Conservation (phyloP, 2,888 invertebrate genomes). For the Bellardia pandia region DNA sequence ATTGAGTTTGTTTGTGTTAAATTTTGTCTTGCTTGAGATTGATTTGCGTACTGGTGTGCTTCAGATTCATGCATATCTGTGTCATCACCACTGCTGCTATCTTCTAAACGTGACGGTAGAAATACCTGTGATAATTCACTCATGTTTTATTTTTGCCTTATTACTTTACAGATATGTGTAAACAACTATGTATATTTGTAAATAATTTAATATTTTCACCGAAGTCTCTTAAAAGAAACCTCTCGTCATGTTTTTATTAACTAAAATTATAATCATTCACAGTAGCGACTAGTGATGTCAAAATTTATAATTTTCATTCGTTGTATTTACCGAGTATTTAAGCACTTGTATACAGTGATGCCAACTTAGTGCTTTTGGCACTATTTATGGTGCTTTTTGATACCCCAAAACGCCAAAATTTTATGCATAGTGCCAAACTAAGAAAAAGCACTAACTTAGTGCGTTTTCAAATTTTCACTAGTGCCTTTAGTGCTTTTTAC, state of each 20-base stretch:
- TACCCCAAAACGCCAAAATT: too few species aligned
- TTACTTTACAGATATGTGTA: background rate
- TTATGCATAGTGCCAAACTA: too few species aligned
- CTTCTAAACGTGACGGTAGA: conserved; percentile 42
- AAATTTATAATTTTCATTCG: background rate
- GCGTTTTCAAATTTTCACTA: too few species aligned
- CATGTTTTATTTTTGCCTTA: conserved; percentile 20
- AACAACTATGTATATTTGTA: background rate
- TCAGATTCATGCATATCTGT: conserved; percentile 43
- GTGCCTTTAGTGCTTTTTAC: too few species aligned
- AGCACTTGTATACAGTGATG: too few species aligned
- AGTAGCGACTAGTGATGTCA: background rate
- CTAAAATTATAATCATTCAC: conserved; percentile 27
- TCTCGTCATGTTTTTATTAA: conserved; percentile 17
- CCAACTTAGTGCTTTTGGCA: too few species aligned
- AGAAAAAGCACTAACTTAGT: too few species aligned
- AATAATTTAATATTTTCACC: background rate
- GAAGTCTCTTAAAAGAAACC: background rate
- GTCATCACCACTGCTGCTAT: conserved; percentile 63
- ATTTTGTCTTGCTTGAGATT: background rate
- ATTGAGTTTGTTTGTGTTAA: background rate
- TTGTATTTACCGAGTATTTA: too few species aligned
- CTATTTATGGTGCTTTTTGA: too few species aligned
- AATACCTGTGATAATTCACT: conserved; percentile 34
- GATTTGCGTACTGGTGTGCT: background rate